Base-by-base conservation (phyloP, 2,888 invertebrate genomes). In the Orthonychiurus folsomi region DNA sequence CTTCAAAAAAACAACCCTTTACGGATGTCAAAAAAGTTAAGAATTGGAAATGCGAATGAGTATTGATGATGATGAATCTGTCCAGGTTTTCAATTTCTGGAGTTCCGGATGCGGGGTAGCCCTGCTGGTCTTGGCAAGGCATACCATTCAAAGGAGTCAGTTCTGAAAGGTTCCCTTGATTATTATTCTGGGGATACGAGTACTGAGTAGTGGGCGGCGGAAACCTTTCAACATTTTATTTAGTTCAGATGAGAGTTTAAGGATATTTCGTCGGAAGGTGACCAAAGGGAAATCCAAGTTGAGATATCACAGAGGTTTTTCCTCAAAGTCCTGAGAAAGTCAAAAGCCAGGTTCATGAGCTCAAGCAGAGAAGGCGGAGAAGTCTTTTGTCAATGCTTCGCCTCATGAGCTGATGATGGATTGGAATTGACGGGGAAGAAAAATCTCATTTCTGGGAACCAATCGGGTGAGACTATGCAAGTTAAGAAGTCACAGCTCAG, bases 381-480 rank as follows among this genome's bases (percentile, higher is more conserved):
- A 20, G 27, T 5, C 56, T 56, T 56, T 56, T 56, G 56, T 56
- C 56, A 25, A 56, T 28, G 56, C 37, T 56, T 56, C 56, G 15
- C 56, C 56, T 56, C 56, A 56, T 37, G 56, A 37, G 27, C 63
- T 65, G 62, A 65, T 65, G 65, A 65, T 65, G 65, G 63, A 65
- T 65, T 57, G 65, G 55, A 54, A 58, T 53, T 59, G 61, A 65
- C 53, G 59, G 61, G 59, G 55, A 56, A 27, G 37, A 62, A 60
- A 60, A 60, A 56, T 50, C 59, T 62, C 9, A 50, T 25, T 63
- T 63, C 63, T 63, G 18, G 50, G 63, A 60, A 53, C 37, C 50
- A 63, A 59, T 56, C 50, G 58, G 59, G 23, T 28, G 54, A 54
- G 26, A 25, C 27, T 48, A 48, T 18, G 50, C 48, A 61, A 52